Percentiles rank a stretch among this genome's conserved stretches.
Conservation (phyloP, 2,113 vertebrate species). For the Noctilio leporinus region DNA sequence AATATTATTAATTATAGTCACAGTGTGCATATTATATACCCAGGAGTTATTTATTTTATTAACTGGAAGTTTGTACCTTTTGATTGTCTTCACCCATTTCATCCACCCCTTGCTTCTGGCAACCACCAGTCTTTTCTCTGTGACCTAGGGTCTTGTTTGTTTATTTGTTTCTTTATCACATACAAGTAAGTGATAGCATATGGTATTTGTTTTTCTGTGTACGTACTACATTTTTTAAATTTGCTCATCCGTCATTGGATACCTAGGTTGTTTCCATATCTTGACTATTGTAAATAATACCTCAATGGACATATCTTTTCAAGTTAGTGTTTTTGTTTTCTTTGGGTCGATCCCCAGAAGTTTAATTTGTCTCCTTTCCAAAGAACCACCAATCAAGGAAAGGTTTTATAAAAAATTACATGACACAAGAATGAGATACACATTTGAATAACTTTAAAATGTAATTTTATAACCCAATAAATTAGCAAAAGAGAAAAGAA, state of each 20-base stretch:
- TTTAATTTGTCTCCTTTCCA: not conserved
- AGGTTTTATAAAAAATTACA: not conserved
- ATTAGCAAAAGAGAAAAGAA: conserved; percentile 18
- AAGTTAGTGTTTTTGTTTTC: not conserved
- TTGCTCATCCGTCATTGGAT: not conserved
- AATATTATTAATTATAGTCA: not conserved
- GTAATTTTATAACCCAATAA: not conserved
- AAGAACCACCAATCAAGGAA: not conserved
- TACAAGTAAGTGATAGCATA: not conserved
- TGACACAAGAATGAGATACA: not conserved
- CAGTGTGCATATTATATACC: not conserved
- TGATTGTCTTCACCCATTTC: not conserved
- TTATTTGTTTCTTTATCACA: not conserved
- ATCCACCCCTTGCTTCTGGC: not conserved
- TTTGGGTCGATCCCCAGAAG: not conserved
- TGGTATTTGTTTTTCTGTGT: not conserved
- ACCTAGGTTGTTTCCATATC: not conserved
- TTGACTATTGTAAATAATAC: not conserved
- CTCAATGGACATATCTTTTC: not conserved
- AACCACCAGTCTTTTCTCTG: not conserved
- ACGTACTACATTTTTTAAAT: not conserved
- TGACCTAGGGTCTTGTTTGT: not conserved
- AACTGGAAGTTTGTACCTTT: not conserved
- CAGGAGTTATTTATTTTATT: not conserved
- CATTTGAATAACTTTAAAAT: conserved; percentile 4